phyloP scores from a whole-genome alignment of 2,888 invertebrate genomes.

The Zonitis immaculata region DNA sequence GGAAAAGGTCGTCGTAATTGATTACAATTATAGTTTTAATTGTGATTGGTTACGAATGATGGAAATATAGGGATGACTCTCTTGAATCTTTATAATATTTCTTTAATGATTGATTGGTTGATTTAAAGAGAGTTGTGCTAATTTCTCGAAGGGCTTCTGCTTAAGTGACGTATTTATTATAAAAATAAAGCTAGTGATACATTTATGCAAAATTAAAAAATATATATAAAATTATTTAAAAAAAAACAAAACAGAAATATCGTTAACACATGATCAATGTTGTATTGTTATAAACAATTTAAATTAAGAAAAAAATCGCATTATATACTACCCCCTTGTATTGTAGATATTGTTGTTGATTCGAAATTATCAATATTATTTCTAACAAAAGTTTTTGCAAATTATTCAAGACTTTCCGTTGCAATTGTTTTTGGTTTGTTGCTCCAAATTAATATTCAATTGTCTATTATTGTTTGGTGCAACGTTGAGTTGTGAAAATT shows the following conservation, averaged over 20 bases:
- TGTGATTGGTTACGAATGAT: neutral
- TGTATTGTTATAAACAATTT: slow-evolving; percentile 55
- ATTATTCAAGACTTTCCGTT: neutral
- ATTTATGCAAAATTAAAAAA: slow-evolving; percentile 37
- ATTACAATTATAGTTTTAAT: neutral
- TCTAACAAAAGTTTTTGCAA: slow-evolving; percentile 3
- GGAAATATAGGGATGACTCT: neutral
- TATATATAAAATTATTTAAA: neutral
- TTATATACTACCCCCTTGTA: slow-evolving; percentile 40
- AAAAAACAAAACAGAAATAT: slow-evolving; percentile 41
- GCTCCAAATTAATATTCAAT: slow-evolving; percentile 3
- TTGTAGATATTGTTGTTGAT: slow-evolving; percentile 50
- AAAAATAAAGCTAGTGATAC: slow-evolving; percentile 44
- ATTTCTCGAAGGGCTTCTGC: slow-evolving; percentile 34
- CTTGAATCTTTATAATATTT: neutral
- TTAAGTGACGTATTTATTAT: slow-evolving; percentile 36
- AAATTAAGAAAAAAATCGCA: slow-evolving; percentile 48
- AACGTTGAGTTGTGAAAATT: neutral
- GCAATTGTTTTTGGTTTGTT: neutral
- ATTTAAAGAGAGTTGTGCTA: neutral
- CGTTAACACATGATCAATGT: slow-evolving; percentile 62
- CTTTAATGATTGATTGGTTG: neutral
- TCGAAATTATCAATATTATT: slow-evolving; percentile 25
- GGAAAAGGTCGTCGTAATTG: slow-evolving; percentile 1
- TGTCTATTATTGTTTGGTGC: neutral